A percentile compares a stretch with the other conserved stretches of the same genome.
Evolutionary conservation across 2,113 vertebrate species (phyloP).

Genomic region (Silurus glanis): DNA sequence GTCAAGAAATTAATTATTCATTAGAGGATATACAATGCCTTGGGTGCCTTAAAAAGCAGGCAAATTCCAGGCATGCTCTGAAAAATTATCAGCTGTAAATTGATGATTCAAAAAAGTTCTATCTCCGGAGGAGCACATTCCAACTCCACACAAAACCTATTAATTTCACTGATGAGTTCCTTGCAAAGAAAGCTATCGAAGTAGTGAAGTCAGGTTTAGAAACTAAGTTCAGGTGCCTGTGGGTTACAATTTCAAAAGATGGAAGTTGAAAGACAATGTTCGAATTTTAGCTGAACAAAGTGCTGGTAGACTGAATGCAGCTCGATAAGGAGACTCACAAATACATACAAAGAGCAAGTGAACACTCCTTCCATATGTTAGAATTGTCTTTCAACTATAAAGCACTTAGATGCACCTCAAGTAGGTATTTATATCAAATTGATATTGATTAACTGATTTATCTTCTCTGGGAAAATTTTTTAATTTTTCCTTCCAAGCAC

Average conservation of each 20-base stretch:
- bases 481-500: neutral
- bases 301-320: neutral
- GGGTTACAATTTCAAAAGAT: slow-evolving; percentile 5
- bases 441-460: slow-evolving; percentile 27
- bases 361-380: neutral
- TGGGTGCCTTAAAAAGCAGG: slow-evolving; percentile 11
- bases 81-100: slow-evolving; percentile 19
- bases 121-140: slow-evolving; percentile 8
- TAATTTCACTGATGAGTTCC: slow-evolving; percentile 20
- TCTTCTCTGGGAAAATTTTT: neutral
- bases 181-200: slow-evolving; percentile 16
- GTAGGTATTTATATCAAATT: neutral
- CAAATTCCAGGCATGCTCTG: slow-evolving; percentile 5
- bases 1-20: slow-evolving; percentile 6
- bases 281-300: neutral
- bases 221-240: neutral
- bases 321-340: neutral
- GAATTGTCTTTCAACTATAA: slow-evolving; percentile 10
- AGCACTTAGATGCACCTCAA: neutral
- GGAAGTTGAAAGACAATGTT: neutral
- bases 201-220: slow-evolving; percentile 20
- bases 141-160: slow-evolving; percentile 11
- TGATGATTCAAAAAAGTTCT: slow-evolving; percentile 21
- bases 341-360: neutral
- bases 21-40: slow-evolving; percentile 5